Evolutionary conservation across 2,797 vertebrate genomes (phyloP).

Genomic region (Thamnophis elegans): DNA sequence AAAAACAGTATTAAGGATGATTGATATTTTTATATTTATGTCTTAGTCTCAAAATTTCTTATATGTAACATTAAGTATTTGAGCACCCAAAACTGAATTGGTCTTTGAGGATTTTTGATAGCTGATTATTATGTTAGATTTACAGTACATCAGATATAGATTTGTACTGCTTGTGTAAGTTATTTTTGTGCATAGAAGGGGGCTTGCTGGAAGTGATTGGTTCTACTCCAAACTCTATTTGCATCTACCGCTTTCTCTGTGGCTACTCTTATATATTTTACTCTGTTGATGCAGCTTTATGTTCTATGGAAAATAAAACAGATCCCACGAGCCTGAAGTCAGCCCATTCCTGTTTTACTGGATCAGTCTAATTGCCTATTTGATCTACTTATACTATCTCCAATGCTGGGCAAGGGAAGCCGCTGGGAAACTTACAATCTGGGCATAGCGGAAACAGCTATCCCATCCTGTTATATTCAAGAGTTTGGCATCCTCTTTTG

Average conservation of each 20-base stretch:
- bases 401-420: neutral
- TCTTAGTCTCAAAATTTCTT: neutral
- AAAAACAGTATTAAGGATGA: neutral
- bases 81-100: neutral
- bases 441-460: neutral
- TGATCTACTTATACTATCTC: neutral
- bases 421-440: neutral
- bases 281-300: neutral
- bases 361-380: neutral
- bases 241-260: neutral
- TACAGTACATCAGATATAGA: neutral
- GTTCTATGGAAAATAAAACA: neutral
- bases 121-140: neutral
- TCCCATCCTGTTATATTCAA: slow-evolving; percentile 1
- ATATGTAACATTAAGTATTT: neutral
- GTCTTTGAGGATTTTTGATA: neutral
- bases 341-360: neutral
- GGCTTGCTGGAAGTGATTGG: neutral
- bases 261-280: neutral
- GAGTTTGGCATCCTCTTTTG: slow-evolving; percentile 7
- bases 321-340: neutral
- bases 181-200: neutral
- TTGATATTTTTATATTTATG: neutral
- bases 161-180: neutral
- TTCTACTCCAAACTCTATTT: neutral